Evolutionary conservation across 1,140 invertebrate genomes (phyloP).

Genomic region (Protaetia brevitarsis): DNA sequence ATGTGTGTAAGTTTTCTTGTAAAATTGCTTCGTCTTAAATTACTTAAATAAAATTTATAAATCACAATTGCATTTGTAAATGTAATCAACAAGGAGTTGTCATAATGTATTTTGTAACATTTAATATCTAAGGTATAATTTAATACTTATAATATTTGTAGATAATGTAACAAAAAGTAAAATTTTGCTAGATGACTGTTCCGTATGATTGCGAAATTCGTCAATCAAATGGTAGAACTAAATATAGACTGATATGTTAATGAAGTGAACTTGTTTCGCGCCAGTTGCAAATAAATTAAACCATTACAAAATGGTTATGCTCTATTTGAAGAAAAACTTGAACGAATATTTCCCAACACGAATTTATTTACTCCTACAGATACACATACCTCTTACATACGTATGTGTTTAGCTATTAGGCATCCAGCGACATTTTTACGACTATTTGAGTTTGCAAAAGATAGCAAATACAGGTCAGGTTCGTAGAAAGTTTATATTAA

Average conservation of each 20-base stretch:
- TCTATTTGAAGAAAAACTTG: constrained; percentile 5
- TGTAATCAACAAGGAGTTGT: too few relatives aligned
- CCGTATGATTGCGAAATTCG: not conserved
- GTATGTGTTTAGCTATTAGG: not conserved
- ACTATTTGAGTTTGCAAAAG: not conserved
- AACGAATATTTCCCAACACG: not conserved
- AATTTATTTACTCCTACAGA: not conserved
- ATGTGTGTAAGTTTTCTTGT: too few relatives aligned
- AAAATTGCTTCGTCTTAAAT: too few relatives aligned
- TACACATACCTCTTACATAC: not conserved
- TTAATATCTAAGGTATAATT: too few relatives aligned
- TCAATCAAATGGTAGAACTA: not conserved
- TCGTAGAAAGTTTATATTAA: not conserved
- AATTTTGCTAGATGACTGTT: not conserved
- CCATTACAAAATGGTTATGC: constrained; percentile 12
- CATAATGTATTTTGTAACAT: too few relatives aligned
- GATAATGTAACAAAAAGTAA: not conserved
- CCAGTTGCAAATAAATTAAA: not conserved
- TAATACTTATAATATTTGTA: too few relatives aligned
- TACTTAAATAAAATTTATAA: too few relatives aligned
- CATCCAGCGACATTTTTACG: not conserved
- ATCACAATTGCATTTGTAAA: too few relatives aligned
- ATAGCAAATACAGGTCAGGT: not conserved
- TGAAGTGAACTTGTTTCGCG: not conserved
- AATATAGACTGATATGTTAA: not conserved